phyloP scores from a whole-genome alignment of 2,797 vertebrate species.

The Trachops cirrhosus region DNA sequence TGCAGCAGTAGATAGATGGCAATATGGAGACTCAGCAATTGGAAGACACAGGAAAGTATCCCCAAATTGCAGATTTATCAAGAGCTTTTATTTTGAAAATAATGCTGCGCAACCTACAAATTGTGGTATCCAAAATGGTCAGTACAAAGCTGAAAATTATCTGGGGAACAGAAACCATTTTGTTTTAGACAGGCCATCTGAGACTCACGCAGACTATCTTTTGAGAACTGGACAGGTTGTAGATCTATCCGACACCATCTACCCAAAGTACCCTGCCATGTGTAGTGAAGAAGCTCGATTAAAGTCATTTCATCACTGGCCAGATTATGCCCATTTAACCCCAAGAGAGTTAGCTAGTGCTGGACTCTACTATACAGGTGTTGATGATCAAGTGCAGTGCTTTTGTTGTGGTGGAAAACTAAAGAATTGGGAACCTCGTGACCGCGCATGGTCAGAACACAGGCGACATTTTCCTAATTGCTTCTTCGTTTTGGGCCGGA shows the following conservation, averaged over 20 bases:
- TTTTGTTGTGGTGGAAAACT: constrained; percentile 94
- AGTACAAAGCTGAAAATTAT: constrained; percentile 74
- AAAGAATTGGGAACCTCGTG: constrained; percentile 89
- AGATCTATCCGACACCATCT: constrained; percentile 87
- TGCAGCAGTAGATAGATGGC: constrained; percentile 90
- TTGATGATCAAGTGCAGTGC: constrained; percentile 89
- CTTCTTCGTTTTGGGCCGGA: constrained; percentile 92
- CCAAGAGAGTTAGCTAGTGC: constrained; percentile 90
- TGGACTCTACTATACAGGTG: constrained; percentile 89
- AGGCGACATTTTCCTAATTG: constrained; percentile 89
- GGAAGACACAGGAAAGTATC: constrained; percentile 90
- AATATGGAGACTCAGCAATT: constrained; percentile 86
- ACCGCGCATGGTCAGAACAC: constrained; percentile 93
- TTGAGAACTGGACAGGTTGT: constrained; percentile 92
- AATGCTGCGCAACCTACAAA: constrained; percentile 50
- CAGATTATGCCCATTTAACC: constrained; percentile 81
- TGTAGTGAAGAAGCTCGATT: constrained; percentile 89
- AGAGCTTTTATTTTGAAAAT: constrained; percentile 77
- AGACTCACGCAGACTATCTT: constrained; percentile 83
- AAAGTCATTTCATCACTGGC: constrained; percentile 90
- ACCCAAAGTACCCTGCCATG: constrained; percentile 89
- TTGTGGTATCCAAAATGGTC: constrained; percentile 64
- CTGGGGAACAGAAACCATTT: constrained; percentile 28
- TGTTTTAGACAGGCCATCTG: constrained; percentile 66
- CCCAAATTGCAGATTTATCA: constrained; percentile 91